Conservation (phyloP, 2,888 invertebrate species). For the Lydus trimaculatus region DNA sequence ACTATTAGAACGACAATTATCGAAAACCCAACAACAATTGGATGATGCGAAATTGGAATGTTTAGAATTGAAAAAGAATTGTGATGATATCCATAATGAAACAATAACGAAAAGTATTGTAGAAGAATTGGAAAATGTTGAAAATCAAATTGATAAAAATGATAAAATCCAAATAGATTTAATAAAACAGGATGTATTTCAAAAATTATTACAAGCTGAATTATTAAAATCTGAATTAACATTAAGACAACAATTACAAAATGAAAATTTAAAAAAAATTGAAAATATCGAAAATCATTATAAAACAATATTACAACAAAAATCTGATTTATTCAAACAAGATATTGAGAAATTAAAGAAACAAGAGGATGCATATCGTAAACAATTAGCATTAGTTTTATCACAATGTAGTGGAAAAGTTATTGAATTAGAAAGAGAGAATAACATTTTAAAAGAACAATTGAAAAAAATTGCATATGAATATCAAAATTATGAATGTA, state of each 20-base stretch:
- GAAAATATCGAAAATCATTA: slow-evolving; percentile 48
- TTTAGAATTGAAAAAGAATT: slow-evolving; percentile 30
- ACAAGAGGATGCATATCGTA: slow-evolving; percentile 45
- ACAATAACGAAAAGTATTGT: slow-evolving; percentile 31
- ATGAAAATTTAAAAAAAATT: slow-evolving; percentile 45
- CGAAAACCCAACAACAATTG: slow-evolving; percentile 23
- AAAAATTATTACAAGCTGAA: slow-evolving; percentile 36
- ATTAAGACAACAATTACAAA: slow-evolving; percentile 46
- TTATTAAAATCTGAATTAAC: slow-evolving; percentile 44
- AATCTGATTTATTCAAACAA: slow-evolving; percentile 38
- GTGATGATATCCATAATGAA: slow-evolving; percentile 30
- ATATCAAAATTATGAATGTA: slow-evolving; percentile 32
- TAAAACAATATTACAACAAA: slow-evolving; percentile 37
- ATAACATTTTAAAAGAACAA: slow-evolving; percentile 34
- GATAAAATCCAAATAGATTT: slow-evolving; percentile 18
- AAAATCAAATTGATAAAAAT: slow-evolving; percentile 33
- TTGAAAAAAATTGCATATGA: slow-evolving; percentile 34
- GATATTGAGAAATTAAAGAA: slow-evolving; percentile 42
- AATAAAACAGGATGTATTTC: slow-evolving; percentile 17
- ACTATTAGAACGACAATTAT: slow-evolving; percentile 20
- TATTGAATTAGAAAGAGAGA: slow-evolving; percentile 41
- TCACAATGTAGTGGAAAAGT: slow-evolving; percentile 45
- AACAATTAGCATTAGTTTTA: slow-evolving; percentile 43
- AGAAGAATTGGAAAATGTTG: slow-evolving; percentile 33
- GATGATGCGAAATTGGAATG: slow-evolving; percentile 27